These are phyloP conservation scores for Chrysolina haemoptera DNA, from an alignment of 2,888 invertebrate genomes.

Conservation along the genomic window DNA sequence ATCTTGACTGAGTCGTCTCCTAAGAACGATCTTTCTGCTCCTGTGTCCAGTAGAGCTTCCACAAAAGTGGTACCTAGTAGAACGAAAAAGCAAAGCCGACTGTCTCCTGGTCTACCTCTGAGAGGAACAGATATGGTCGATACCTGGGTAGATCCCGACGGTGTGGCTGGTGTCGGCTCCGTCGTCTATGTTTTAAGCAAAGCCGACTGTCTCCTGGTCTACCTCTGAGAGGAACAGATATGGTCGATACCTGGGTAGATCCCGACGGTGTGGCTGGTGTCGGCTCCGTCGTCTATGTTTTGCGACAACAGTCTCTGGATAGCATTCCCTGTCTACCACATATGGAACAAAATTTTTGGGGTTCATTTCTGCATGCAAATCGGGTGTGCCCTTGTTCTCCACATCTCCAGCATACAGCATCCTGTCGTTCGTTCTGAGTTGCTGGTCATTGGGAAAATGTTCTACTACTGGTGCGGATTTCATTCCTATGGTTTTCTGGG, in stretches of 20 bases:
- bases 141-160: not conserved
- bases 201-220: not conserved
- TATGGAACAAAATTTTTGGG: too few relatives aligned
- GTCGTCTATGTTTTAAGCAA: not conserved
- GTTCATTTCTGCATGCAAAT: too few relatives aligned
- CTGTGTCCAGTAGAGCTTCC: too few relatives aligned
- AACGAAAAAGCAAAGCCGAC: not conserved
- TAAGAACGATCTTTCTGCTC: too few relatives aligned
- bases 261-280: not conserved
- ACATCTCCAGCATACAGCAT: too few relatives aligned
- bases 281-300: not conserved
- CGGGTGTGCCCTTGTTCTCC: too few relatives aligned
- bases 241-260: not conserved
- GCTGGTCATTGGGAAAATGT: too few relatives aligned
- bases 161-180: not conserved
- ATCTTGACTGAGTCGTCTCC: not conserved
- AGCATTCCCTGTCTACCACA: too few relatives aligned
- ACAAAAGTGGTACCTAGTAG: not conserved
- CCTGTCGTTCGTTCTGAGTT: too few relatives aligned
- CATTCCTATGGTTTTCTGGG: too few relatives aligned
- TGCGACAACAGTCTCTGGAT: too few relatives aligned
- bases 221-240: not conserved
- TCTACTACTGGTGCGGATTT: too few relatives aligned
- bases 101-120: not conserved
- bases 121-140: not conserved